phyloP scores from a whole-genome alignment of 2,888 invertebrate genomes.

The Dione vanillae region DNA sequence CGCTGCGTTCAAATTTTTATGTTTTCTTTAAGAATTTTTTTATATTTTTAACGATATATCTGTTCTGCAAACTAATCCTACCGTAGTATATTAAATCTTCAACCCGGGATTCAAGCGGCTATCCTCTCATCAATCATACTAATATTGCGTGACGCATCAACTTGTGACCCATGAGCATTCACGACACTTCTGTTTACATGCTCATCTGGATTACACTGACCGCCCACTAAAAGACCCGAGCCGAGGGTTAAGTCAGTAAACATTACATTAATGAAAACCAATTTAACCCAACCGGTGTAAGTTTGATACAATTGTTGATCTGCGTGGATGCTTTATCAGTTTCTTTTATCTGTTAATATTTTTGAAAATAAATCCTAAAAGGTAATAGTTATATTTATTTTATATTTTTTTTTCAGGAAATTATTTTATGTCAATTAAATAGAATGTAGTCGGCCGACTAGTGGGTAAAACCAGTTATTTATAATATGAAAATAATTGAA shows the following conservation, averaged over 20 bases:
- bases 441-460: too few relatives aligned
- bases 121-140: constrained; percentile 63
- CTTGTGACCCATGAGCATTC: constrained; percentile 47
- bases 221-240: constrained; percentile 46
- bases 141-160: constrained; percentile 78
- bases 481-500: too few relatives aligned
- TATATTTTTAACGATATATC: not conserved
- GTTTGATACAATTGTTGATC: constrained; percentile 45
- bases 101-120: constrained; percentile 42
- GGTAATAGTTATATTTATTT: too few relatives aligned
- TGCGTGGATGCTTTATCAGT: constrained; percentile 2
- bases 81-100: constrained; percentile 34
- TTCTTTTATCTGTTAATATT: too few relatives aligned
- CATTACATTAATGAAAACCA: constrained; percentile 22
- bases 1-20: too few relatives aligned
- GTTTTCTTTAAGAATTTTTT: too few relatives aligned
- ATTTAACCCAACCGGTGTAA: constrained; percentile 12
- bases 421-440: too few relatives aligned
- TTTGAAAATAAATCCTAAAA: too few relatives aligned
- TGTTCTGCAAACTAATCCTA: constrained; percentile 35
- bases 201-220: constrained; percentile 50
- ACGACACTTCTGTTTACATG: constrained; percentile 65
- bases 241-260: constrained; percentile 25
- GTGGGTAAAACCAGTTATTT: too few relatives aligned
- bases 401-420: too few relatives aligned